A percentile compares a stretch with the other conserved stretches of the same genome.
phyloP scores from a whole-genome alignment of 2,797 vertebrate species.

The Streptopelia turtur region DNA sequence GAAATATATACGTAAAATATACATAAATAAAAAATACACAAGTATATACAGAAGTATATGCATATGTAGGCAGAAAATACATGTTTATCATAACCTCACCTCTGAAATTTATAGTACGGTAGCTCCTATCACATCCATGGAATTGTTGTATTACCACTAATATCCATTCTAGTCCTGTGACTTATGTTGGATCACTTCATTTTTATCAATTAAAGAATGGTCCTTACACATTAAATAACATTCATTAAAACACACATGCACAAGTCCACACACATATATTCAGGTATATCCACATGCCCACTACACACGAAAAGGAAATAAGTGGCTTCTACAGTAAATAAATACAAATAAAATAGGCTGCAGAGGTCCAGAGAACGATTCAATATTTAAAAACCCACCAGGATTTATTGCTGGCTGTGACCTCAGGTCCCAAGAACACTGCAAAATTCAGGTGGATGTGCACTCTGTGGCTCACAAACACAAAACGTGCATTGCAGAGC shows the following conservation, averaged over 20 bases:
- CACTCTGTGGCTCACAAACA: not conserved
- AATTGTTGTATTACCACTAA: not conserved
- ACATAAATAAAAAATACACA: not conserved
- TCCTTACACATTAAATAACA: not conserved
- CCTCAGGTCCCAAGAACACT: not conserved
- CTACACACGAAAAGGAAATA: not conserved
- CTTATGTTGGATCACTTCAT: not conserved
- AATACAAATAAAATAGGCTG: not conserved
- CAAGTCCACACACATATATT: not conserved
- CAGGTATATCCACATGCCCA: not conserved
- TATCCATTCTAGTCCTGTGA: not conserved
- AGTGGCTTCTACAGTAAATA: not conserved
- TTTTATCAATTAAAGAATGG: not conserved
- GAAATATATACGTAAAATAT: not conserved
- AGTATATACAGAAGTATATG: not conserved
- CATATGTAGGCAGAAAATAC: not conserved
- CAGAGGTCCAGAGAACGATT: not conserved
- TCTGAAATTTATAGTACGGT: not conserved
- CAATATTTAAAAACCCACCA: not conserved
- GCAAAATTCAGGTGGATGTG: not conserved
- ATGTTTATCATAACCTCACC: not conserved
- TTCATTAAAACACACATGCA: not conserved
- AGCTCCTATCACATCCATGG: not conserved
- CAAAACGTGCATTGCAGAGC: not conserved
- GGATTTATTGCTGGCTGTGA: not conserved